These are phyloP conservation scores for Mesocentrotus franciscanus DNA, from an alignment of 53 echinoderm and acorn worm genomes.

Conservation along the genomic window DNA sequence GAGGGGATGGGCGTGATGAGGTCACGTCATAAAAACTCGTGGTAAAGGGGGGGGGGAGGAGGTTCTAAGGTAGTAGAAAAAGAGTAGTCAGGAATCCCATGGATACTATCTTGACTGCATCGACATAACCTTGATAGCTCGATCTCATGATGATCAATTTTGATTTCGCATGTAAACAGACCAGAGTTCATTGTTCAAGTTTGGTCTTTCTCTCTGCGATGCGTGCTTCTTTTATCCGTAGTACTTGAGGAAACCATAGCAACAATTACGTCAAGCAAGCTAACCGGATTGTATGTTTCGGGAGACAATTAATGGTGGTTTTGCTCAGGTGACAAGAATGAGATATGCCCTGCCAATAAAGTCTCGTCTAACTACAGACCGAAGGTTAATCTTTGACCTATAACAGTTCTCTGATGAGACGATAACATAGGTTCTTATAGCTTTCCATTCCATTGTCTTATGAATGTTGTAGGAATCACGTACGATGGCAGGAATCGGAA, in stretches of 20 bases:
- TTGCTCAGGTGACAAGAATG: background rate
- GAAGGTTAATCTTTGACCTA: background rate
- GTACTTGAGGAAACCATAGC: constrained; percentile 2
- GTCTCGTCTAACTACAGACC: background rate
- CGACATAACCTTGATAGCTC: background rate
- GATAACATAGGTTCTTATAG: background rate
- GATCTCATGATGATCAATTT: constrained; percentile 2
- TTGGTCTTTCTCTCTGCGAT: background rate
- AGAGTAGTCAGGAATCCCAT: background rate
- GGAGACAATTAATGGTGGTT: background rate
- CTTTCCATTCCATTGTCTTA: too few relatives aligned
- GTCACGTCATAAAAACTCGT: too few relatives aligned
- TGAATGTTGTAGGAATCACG: too few relatives aligned
- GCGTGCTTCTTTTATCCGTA: background rate
- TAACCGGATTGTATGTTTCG: background rate
- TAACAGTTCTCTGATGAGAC: background rate
- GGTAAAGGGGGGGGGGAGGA: too few relatives aligned
- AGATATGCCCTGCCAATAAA: background rate
- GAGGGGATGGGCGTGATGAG: too few relatives aligned
- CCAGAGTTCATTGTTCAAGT: background rate
- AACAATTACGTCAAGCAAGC: background rate
- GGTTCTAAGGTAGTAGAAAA: too few relatives aligned
- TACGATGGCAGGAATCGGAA: too few relatives aligned
- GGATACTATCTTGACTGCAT: background rate
- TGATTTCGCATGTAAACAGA: background rate